Conservation (phyloP, 1,140 invertebrate species). For the Drosophila repleta region DNA sequence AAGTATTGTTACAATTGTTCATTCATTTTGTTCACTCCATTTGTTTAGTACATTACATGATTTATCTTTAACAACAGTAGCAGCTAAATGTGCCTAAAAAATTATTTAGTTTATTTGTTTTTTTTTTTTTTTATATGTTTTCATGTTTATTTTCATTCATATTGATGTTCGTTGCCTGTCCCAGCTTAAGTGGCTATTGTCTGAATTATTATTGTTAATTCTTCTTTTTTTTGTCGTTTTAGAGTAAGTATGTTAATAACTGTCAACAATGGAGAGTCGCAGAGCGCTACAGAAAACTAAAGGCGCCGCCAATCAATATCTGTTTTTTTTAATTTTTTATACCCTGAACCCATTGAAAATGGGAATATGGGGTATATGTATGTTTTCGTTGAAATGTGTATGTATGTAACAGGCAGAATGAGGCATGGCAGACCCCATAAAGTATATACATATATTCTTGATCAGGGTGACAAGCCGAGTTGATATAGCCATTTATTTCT, state of each 20-base stretch:
- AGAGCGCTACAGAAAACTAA: slow-evolving; percentile 41
- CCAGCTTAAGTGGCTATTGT: slow-evolving; percentile 59
- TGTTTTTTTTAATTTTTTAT: neutral
- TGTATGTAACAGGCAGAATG: no score
- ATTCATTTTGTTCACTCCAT: slow-evolving; percentile 15
- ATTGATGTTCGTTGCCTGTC: slow-evolving; percentile 50
- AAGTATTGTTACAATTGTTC: slow-evolving; percentile 25
- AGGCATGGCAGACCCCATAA: no score
- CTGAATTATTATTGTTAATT: no score
- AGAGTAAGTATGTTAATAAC: slow-evolving; percentile 23
- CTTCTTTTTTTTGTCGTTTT: slow-evolving; percentile 12
- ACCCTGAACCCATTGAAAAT: no score
- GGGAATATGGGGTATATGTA: no score
- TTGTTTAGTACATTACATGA: slow-evolving; percentile 16
- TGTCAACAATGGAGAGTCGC: slow-evolving; percentile 4
- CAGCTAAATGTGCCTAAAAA: slow-evolving; percentile 6
- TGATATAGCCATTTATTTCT: no score
- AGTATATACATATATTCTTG: no score
- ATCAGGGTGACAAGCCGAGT: no score
- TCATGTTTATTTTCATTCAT: slow-evolving; percentile 10
- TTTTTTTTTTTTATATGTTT: neutral
- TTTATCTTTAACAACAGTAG: slow-evolving; percentile 13
- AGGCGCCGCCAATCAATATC: slow-evolving; percentile 3
- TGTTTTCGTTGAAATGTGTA: no score
- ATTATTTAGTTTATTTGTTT: slow-evolving; percentile 2